Conservation (phyloP, 2,888 invertebrate species). For the Subacronicta megacephala region DNA sequence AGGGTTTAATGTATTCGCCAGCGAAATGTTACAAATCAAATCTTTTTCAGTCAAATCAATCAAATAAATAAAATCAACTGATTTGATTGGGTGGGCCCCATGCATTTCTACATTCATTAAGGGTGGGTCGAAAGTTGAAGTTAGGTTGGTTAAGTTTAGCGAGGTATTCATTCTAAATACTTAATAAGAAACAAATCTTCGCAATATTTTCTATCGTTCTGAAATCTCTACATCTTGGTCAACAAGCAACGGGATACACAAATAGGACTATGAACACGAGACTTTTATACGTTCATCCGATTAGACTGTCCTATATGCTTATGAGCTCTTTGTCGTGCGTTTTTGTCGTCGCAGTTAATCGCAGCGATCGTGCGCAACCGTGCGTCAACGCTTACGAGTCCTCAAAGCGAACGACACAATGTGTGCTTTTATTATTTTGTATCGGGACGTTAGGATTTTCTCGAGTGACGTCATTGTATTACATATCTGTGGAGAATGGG, state of each 20-base stretch:
- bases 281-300: constrained; percentile 86
- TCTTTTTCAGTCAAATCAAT: no score
- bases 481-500: constrained; percentile 20
- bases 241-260: constrained; percentile 61
- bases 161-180: no score
- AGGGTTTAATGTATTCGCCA: no score
- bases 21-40: no score
- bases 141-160: no score
- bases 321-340: constrained; percentile 82
- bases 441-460: constrained; percentile 49
- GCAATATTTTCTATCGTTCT: background rate
- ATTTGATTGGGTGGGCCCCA: no score
- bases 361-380: constrained; percentile 74
- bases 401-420: constrained; percentile 66
- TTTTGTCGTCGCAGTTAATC: constrained; percentile 78
- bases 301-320: constrained; percentile 83
- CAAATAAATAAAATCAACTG: no score
- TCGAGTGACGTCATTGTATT: constrained; percentile 19
- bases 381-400: constrained; percentile 69
- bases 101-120: no score
- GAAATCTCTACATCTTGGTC: constrained; percentile 37
- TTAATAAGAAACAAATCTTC: no score
- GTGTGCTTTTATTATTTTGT: constrained; percentile 58
- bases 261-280: constrained; percentile 64
- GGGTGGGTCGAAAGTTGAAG: no score